Evolutionary conservation across 2,888 invertebrate genomes (phyloP).

Genomic region (Scrobipalpa atriplicella): DNA sequence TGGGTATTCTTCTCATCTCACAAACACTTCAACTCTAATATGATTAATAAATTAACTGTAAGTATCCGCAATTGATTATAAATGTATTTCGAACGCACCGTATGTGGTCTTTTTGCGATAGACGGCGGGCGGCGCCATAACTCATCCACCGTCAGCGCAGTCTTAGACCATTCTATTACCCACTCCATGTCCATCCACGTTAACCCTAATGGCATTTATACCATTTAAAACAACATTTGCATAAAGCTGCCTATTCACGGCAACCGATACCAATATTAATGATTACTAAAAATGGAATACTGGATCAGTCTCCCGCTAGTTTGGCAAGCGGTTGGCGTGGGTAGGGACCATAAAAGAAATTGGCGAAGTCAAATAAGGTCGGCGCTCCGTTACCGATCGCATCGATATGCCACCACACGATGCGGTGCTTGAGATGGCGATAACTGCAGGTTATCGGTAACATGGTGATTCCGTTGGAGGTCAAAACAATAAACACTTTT

Average conservation of each 20-base stretch:
- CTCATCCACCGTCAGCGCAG: background rate
- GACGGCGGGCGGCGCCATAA: constrained; percentile 7
- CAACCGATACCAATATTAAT: constrained; percentile 3
- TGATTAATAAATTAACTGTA: too few species aligned
- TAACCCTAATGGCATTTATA: background rate
- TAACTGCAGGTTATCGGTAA: constrained; percentile 27
- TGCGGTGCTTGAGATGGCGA: constrained; percentile 36
- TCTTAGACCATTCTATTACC: background rate
- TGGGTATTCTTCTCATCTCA: too few species aligned
- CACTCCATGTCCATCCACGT: background rate
- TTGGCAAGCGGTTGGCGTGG: constrained; percentile 54
- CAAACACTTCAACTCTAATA: too few species aligned
- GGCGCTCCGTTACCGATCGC: constrained; percentile 57
- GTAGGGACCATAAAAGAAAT: constrained; percentile 55
- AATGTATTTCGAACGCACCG: constrained; percentile 13
- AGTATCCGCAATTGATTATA: background rate
- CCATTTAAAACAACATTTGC: constrained; percentile 15
- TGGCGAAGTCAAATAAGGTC: constrained; percentile 59
- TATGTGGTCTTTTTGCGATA: constrained; percentile 10
- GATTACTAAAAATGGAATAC: constrained; percentile 26
- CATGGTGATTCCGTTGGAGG: constrained; percentile 22
- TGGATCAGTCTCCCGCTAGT: constrained; percentile 34
- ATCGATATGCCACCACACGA: constrained; percentile 38
- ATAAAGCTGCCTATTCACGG: constrained; percentile 11
- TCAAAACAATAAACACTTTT: constrained; percentile 26